Evolutionary conservation across 2,888 invertebrate genomes (phyloP).

Genomic region (Abscondita cerata): DNA sequence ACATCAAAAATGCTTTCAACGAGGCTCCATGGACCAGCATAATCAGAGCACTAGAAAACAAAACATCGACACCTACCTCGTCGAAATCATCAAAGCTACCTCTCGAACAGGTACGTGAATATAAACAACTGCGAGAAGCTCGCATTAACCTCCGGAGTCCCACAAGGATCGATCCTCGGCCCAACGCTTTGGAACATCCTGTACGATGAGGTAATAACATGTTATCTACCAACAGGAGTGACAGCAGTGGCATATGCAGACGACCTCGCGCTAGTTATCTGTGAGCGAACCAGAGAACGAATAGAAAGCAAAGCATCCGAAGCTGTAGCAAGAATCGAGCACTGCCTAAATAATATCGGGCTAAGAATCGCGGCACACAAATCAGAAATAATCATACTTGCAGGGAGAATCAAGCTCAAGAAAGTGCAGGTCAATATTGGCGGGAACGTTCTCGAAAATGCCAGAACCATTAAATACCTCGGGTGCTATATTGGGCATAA

Average conservation of each 20-base stretch:
- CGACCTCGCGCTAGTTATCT: slow-evolving; percentile 9
- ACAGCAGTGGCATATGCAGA: slow-evolving; percentile 18
- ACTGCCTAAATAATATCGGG: background rate
- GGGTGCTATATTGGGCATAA: background rate
- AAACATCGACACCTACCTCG: background rate
- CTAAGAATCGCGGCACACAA: background rate
- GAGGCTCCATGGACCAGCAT: background rate
- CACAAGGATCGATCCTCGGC: slow-evolving; percentile 16
- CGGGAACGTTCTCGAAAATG: background rate
- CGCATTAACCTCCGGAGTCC: background rate
- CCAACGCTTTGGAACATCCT: slow-evolving; percentile 15
- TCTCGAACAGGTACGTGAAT: background rate
- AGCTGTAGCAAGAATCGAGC: background rate
- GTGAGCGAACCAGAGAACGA: background rate
- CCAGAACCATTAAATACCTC: background rate
- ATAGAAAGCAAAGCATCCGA: background rate
- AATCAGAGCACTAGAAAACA: background rate
- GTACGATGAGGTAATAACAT: slow-evolving; percentile 4
- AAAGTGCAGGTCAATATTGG: background rate
- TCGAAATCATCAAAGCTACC: background rate
- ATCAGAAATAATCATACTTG: background rate
- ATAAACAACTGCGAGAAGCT: too few species aligned
- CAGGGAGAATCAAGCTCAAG: background rate
- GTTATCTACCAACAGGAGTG: slow-evolving; percentile 15
- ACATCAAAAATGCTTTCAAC: background rate